Percentiles rank a stretch among this genome's conserved stretches.
Conservation (phyloP, 2,888 invertebrate genomes). For the Patella caerulea region DNA sequence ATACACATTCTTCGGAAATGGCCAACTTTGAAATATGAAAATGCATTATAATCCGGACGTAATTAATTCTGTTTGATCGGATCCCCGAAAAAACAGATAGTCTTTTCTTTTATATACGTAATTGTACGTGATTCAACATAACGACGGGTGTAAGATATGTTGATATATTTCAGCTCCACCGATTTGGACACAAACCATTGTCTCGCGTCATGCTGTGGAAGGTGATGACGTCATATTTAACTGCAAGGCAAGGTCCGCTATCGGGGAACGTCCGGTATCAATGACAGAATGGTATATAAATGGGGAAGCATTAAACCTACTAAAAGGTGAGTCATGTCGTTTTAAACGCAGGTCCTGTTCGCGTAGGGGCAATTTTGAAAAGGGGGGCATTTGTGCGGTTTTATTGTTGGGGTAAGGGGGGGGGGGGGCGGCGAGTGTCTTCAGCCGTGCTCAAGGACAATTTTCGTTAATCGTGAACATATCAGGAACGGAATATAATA, state of each 20-base stretch:
- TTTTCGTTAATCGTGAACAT: neutral
- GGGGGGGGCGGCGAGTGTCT: no score
- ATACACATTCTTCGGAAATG: no score
- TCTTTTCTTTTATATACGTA: no score
- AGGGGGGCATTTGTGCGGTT: neutral
- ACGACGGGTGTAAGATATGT: no score
- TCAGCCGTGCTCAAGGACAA: no score
- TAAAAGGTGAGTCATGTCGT: constrained; percentile 1
- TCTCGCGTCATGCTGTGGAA: constrained; percentile 17
- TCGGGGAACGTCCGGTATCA: constrained; percentile 15
- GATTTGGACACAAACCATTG: constrained; percentile 26
- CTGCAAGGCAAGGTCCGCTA: constrained; percentile 33
- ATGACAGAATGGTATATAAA: constrained; percentile 33
- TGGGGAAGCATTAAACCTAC: constrained; percentile 17
- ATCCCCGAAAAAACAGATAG: no score
- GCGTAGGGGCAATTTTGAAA: neutral
- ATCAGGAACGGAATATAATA: no score
- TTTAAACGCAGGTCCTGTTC: no score
- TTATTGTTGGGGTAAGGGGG: neutral
- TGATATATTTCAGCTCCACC: constrained; percentile 26
- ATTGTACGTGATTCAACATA: no score
- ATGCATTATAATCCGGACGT: no score
- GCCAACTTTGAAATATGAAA: no score
- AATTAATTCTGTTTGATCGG: no score
- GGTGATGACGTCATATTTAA: constrained; percentile 22